Conservation (phyloP, 2,797 vertebrate genomes). For the Urocyon cinereoargenteus region DNA sequence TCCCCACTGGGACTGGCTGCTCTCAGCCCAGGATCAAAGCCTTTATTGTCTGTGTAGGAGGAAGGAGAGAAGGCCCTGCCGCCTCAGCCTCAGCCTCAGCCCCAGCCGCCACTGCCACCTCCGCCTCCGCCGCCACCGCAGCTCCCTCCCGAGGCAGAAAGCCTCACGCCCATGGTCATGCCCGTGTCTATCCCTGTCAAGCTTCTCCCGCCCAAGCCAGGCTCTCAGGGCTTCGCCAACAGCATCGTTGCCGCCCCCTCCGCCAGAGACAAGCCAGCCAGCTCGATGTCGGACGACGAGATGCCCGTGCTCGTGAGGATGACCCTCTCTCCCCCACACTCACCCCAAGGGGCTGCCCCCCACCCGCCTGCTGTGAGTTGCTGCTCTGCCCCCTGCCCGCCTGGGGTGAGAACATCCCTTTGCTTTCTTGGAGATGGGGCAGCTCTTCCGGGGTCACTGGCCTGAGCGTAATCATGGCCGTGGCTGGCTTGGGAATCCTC, state of each 20-base stretch:
- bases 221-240: constrained; percentile 89
- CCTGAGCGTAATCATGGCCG: neutral
- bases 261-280: constrained; percentile 89
- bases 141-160: constrained; percentile 89
- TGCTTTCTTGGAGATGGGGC: constrained; percentile 83
- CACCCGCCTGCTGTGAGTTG: constrained; percentile 92
- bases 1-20: constrained; percentile 46
- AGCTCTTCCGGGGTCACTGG: neutral
- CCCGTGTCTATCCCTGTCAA: constrained; percentile 95
- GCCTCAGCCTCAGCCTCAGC: constrained; percentile 70
- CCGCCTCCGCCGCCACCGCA: constrained; percentile 80
- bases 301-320: constrained; percentile 91
- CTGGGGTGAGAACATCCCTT: constrained; percentile 87
- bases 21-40: constrained; percentile 88
- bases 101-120: constrained; percentile 63
- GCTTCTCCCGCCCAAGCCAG: constrained; percentile 90
- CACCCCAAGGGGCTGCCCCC: constrained; percentile 89
- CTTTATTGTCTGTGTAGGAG: constrained; percentile 92
- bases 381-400: constrained; percentile 86
- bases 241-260: constrained; percentile 80
- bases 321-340: constrained; percentile 88
- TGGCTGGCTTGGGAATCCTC: neutral
- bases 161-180: constrained; percentile 91
- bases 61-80: constrained; percentile 89
- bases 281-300: constrained; percentile 90